Percentiles rank a stretch among this genome's conserved stretches.
Evolutionary conservation across 2,113 vertebrate genomes (phyloP).

Genomic region (Corvus cornix): DNA sequence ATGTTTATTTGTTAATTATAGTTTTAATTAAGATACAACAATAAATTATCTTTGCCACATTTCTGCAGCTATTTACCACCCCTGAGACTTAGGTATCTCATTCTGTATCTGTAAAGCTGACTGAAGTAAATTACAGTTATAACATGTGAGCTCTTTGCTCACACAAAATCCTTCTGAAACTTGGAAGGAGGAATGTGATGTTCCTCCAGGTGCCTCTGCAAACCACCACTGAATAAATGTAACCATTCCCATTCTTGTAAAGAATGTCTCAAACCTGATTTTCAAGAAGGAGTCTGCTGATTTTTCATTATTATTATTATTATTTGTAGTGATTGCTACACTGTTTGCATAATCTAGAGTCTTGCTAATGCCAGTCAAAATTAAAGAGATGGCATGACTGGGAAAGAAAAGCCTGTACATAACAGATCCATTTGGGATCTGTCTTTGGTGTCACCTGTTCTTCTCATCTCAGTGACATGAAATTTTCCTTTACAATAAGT

Average conservation of each 20-base stretch:
- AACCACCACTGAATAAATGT: not conserved
- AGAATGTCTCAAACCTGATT: not conserved
- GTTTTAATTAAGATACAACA: conserved; percentile 57
- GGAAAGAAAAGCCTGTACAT: not conserved
- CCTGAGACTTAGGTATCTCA: conserved; percentile 45
- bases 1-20: conserved; percentile 65
- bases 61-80: conserved; percentile 45
- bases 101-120: conserved; percentile 57
- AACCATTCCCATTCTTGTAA: not conserved
- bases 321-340: not conserved
- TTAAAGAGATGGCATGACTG: not conserved
- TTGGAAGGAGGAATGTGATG: not conserved
- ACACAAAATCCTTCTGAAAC: conserved; percentile 41
- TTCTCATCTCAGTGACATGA: not conserved
- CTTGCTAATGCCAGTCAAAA: not conserved
- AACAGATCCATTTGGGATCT: not conserved
- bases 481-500: conserved; percentile 1
- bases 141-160: not conserved
- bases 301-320: not conserved
- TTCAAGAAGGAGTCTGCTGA: not conserved
- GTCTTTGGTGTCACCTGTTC: not conserved
- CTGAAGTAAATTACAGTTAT: conserved; percentile 61
- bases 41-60: conserved; percentile 49
- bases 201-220: conserved; percentile 14
- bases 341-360: not conserved